Base-by-base conservation (phyloP, 2,113 vertebrate species). In the Tenebrosternarchus preto region DNA sequence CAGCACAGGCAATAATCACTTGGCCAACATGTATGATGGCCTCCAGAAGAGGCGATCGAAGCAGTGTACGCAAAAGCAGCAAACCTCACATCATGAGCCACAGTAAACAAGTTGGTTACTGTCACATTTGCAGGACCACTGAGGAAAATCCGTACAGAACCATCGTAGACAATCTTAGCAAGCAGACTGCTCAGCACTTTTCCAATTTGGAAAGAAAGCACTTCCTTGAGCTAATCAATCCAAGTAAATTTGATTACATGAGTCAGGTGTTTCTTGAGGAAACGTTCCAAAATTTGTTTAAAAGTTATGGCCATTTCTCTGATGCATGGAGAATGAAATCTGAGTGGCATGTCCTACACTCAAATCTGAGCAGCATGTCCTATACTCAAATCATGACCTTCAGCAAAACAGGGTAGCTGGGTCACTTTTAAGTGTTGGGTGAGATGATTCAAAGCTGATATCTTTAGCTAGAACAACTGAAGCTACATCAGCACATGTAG, bases 141-240 rank as follows among this genome's bases (percentile, higher is more conserved):
- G n/a, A 73, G 20, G 53, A 59, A 46, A 71, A 53, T 71, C 39
- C 12, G 36, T 50, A 71, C 69, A 71, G n/a, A 36, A 36, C 39
- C 19, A 55, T 56, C 25, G 6, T 57, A 1, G 53, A 22, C 20
- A 22, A 73, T 24, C 8, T 69, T 22, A 17, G 19, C 16, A n/a
- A 50, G 71, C 71, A 59, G 71, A 57, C 59, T 73, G 12, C 71
- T 57, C 71, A 33, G 29, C 20, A 7, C 12, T 59, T 73, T 73
- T 59, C 19, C 19, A 73, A 12, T 73, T 36, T 59, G 53, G 19
- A 57, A 73, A 33, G 29, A 11, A 73, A 59, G 29, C 8, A 4
- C 53, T 73, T 59, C 53, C n/a, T 73, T n/a, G 53, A 73, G 27
- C 9, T 73, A 73, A n/a, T 57, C 71, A 59, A 73, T 72, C 24